These are phyloP conservation scores for Leptothorax acervorum DNA, from an alignment of 2,888 invertebrate species.

Conservation along the genomic window DNA sequence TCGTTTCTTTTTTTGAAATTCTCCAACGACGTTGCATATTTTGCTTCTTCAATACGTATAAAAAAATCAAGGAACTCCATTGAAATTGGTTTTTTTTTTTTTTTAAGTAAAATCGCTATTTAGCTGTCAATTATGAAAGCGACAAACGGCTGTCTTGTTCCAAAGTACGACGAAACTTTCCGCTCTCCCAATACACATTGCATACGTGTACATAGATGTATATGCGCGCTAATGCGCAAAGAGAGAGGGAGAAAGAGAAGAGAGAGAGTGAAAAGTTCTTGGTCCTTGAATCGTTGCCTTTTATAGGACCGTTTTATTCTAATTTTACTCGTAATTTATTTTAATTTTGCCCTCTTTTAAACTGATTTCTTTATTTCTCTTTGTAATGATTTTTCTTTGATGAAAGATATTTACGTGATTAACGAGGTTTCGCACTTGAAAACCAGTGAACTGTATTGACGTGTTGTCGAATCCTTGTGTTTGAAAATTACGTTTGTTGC, in stretches of 20 bases:
- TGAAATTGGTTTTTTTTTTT: conserved; percentile 1
- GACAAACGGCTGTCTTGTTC: conserved; percentile 19
- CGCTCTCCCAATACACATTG: conserved; percentile 52
- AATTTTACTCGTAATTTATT: conserved; percentile 36
- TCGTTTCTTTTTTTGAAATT: background rate
- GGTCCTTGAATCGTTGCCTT: conserved; percentile 18
- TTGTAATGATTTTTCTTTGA: conserved; percentile 11
- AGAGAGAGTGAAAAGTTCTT: conserved; percentile 20
- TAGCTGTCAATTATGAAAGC: background rate
- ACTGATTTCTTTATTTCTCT: conserved; percentile 19
- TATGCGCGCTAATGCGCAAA: conserved; percentile 30
- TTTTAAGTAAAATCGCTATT: background rate
- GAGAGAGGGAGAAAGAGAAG: background rate
- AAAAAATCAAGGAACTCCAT: background rate
- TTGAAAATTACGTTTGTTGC: background rate
- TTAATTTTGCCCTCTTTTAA: conserved; percentile 34
- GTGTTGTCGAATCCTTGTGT: background rate
- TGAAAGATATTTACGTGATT: conserved; percentile 11
- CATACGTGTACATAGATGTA: conserved; percentile 60
- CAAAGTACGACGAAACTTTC: conserved; percentile 52
- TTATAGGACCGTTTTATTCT: conserved; percentile 30
- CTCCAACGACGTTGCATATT: background rate
- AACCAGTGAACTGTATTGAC: background rate
- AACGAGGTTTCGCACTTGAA: background rate
- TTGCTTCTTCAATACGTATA: background rate